phyloP scores from a whole-genome alignment of 2,888 invertebrate species.

The Hemistola chrysoprasaria region DNA sequence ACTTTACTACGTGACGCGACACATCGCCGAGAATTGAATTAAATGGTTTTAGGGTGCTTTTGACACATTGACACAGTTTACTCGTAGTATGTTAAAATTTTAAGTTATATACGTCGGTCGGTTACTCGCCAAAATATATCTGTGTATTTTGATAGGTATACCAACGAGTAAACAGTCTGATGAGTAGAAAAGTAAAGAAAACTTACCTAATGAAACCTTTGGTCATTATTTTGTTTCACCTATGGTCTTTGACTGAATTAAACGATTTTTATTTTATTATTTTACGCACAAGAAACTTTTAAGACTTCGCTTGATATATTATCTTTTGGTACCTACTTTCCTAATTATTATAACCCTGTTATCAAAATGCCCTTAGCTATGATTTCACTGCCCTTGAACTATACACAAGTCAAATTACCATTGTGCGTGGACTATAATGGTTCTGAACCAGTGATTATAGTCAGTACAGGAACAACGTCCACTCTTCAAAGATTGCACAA shows the following conservation, averaged over 20 bases:
- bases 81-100: too few relatives aligned
- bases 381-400: slow-evolving; percentile 24
- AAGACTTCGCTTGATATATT: too few relatives aligned
- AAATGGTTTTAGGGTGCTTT: slow-evolving; percentile 23
- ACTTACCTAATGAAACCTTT: slow-evolving; percentile 6
- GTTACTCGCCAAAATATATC: too few relatives aligned
- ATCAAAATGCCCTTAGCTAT: slow-evolving; percentile 10
- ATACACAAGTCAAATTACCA: slow-evolving; percentile 14
- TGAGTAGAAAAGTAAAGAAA: too few relatives aligned
- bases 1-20: slow-evolving; percentile 16
- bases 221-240: too few relatives aligned
- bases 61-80: slow-evolving; percentile 35
- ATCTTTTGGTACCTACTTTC: too few relatives aligned
- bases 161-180: too few relatives aligned
- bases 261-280: too few relatives aligned
- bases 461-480: slow-evolving; percentile 3
- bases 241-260: too few relatives aligned
- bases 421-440: slow-evolving; percentile 14
- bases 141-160: too few relatives aligned
- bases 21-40: slow-evolving; percentile 19
- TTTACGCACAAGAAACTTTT: too few relatives aligned
- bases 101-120: too few relatives aligned
- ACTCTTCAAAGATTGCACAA: not conserved
- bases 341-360: not conserved
- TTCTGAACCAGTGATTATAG: slow-evolving; percentile 6